phyloP scores from a whole-genome alignment of 2,113 vertebrate species.

The Oxyura jamaicensis region DNA sequence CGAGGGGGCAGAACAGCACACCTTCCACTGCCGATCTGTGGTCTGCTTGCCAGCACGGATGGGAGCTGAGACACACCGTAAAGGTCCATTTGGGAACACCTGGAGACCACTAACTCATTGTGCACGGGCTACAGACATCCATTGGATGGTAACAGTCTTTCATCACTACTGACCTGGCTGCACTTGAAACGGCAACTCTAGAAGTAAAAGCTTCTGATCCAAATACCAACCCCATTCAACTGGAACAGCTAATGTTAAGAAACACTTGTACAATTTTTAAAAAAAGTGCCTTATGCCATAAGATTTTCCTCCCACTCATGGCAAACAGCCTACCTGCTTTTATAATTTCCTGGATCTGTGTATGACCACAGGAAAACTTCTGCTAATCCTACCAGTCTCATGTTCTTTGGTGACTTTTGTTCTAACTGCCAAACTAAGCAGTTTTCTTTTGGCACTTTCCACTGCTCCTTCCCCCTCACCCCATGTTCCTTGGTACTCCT shows the following conservation, averaged over 20 bases:
- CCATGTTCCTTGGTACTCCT: not conserved
- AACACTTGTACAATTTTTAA: constrained; percentile 6
- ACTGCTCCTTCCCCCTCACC: not conserved
- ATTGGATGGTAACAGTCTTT: constrained; percentile 50
- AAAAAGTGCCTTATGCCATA: constrained; percentile 31
- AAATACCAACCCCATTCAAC: constrained; percentile 28
- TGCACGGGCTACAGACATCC: not conserved
- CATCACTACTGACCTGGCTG: constrained; percentile 58
- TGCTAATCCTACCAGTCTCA: constrained; percentile 70
- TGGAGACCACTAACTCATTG: constrained; percentile 37
- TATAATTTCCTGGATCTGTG: constrained; percentile 70
- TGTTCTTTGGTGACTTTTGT: constrained; percentile 70
- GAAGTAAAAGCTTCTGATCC: constrained; percentile 38
- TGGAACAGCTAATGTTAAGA: constrained; percentile 43
- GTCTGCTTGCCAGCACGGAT: not conserved
- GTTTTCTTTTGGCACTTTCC: constrained; percentile 55
- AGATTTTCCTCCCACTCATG: constrained; percentile 71
- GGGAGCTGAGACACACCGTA: constrained; percentile 19
- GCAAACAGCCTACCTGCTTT: constrained; percentile 70
- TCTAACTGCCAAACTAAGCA: constrained; percentile 70
- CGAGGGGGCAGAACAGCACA: not conserved
- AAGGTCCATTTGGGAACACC: constrained; percentile 45
- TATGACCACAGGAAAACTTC: constrained; percentile 69
- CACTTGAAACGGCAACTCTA: constrained; percentile 50
- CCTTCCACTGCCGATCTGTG: constrained; percentile 33